Percentiles rank a stretch among this genome's conserved stretches.
These are phyloP conservation scores for Austrolebias charrua DNA, from an alignment of 2,797 vertebrate genomes.

Conservation along the genomic window DNA sequence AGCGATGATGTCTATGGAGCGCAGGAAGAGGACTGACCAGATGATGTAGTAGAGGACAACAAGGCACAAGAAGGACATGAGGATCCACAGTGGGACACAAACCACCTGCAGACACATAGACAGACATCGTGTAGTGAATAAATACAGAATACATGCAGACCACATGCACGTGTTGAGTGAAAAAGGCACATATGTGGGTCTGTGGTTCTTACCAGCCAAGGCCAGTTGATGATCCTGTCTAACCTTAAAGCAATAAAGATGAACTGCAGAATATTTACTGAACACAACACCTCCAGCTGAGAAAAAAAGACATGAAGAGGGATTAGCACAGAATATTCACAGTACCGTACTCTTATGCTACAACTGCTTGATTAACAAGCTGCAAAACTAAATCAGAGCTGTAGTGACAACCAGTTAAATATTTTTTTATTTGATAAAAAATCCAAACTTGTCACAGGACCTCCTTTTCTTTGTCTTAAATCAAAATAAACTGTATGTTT, in stretches of 20 bases:
- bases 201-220: conserved; percentile 89
- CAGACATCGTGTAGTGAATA: too few relatives aligned
- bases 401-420: too few relatives aligned
- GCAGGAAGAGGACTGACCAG: conserved; percentile 95
- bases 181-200: not conserved
- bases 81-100: conserved; percentile 96
- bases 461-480: too few relatives aligned
- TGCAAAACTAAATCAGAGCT: too few relatives aligned
- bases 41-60: conserved; percentile 98
- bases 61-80: conserved; percentile 97
- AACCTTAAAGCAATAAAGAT: conserved; percentile 98
- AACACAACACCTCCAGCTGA: conserved; percentile 97
- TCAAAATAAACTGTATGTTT: too few relatives aligned
- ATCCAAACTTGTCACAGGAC: too few relatives aligned
- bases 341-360: too few relatives aligned
- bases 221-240: conserved; percentile 95
- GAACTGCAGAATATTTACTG: conserved; percentile 98
- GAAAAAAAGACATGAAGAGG: conserved; percentile 20
- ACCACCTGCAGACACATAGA: conserved; percentile 83
- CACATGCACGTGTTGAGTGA: too few relatives aligned
- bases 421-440: too few relatives aligned
- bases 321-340: not conserved
- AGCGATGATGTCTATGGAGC: conserved; percentile 96
- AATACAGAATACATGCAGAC: too few relatives aligned
- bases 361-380: too few relatives aligned